phyloP scores from a whole-genome alignment of 2,888 invertebrate genomes.

The Trachelus troglodyta region DNA sequence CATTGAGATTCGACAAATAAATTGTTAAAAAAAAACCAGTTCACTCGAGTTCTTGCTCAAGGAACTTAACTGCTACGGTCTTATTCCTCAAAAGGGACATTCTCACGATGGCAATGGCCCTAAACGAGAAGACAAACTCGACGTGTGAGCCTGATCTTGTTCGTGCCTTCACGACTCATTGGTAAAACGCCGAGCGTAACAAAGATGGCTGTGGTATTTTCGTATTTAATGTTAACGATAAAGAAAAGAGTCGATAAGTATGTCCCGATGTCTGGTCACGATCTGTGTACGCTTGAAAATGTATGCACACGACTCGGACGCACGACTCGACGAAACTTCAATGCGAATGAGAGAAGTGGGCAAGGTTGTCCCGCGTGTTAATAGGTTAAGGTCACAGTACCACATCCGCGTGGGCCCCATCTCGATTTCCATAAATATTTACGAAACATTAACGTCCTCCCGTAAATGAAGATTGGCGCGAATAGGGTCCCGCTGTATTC shows the following conservation, averaged over 20 bases:
- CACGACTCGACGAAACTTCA: neutral
- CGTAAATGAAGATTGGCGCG: neutral
- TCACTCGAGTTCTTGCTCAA: slow-evolving; percentile 34
- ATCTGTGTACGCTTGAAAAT: neutral
- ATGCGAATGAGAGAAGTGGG: slow-evolving; percentile 24
- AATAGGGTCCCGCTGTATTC: neutral
- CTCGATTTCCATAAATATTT: slow-evolving; percentile 41
- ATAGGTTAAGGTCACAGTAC: slow-evolving; percentile 47
- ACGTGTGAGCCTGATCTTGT: neutral
- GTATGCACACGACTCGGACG: neutral
- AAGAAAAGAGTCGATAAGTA: neutral
- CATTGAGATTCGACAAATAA: slow-evolving; percentile 40
- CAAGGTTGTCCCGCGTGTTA: slow-evolving; percentile 29
- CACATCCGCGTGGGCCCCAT: slow-evolving; percentile 36
- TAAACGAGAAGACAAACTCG: neutral
- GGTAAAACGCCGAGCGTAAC: neutral
- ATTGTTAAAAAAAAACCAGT: slow-evolving; percentile 39
- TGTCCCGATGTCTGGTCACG: neutral
- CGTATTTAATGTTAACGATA: neutral
- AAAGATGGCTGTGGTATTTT: neutral
- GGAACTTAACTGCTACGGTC: slow-evolving; percentile 20
- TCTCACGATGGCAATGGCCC: slow-evolving; percentile 17
- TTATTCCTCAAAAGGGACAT: slow-evolving; percentile 29
- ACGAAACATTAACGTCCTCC: slow-evolving; percentile 23
- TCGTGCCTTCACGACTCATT: neutral